Percentiles rank a stretch among this genome's conserved stretches.
Conservation (phyloP, 2,113 vertebrate species). For the Strigops habroptila region DNA sequence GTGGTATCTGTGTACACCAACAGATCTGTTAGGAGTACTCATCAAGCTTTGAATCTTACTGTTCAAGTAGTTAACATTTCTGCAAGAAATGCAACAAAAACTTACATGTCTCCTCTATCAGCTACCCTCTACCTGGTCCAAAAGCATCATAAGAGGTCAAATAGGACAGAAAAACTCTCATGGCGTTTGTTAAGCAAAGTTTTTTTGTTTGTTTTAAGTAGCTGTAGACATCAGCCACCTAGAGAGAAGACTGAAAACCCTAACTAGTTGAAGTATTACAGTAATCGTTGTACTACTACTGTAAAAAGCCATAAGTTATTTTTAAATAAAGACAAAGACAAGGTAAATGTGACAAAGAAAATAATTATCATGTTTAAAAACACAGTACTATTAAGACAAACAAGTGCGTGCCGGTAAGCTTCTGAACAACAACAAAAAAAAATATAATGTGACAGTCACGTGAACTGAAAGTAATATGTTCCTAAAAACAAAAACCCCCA, state of each 20-base stretch:
- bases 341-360: background rate
- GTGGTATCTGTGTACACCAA: background rate
- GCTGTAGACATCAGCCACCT: background rate
- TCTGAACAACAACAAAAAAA: background rate
- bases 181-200: background rate
- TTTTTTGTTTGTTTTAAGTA: background rate
- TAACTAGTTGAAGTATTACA: background rate
- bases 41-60: background rate
- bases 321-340: background rate
- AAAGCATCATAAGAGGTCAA: background rate
- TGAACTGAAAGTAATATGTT: background rate
- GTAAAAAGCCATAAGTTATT: slow-evolving; percentile 15
- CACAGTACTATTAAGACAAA: background rate
- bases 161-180: background rate
- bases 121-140: background rate
- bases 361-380: background rate
- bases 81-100: background rate
- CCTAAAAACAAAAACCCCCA: slow-evolving; percentile 52
- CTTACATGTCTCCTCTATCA: background rate
- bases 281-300: background rate
- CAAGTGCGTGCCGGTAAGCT: background rate
- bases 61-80: background rate
- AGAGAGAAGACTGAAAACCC: background rate
- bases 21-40: background rate
- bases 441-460: background rate